These are phyloP conservation scores for Didymodactylos carnosus DNA, from an alignment of 2,888 invertebrate genomes.

Conservation along the genomic window DNA sequence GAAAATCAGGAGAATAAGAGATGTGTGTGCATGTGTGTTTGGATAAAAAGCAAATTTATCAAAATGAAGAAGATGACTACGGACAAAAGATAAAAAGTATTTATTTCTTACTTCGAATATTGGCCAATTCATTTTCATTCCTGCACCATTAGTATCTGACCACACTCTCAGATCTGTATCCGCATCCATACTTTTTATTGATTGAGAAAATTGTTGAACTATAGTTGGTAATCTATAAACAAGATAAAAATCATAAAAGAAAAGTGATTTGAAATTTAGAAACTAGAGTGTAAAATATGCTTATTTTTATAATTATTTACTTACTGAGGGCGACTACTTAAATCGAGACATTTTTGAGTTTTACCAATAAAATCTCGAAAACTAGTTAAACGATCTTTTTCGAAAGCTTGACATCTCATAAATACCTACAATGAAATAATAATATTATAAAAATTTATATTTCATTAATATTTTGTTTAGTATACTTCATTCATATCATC, in stretches of 20 bases:
- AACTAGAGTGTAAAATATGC: not conserved
- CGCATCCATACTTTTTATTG: conserved; percentile 55
- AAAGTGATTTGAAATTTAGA: too few species aligned
- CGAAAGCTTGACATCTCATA: not conserved
- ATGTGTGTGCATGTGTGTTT: too few species aligned
- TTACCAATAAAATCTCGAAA: not conserved
- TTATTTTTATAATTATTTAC: not conserved
- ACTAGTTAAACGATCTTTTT: not conserved
- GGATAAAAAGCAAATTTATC: too few species aligned
- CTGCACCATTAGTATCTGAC: conserved; percentile 91
- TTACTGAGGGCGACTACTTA: not conserved
- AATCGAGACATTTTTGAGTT: not conserved
- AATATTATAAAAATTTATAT: not conserved
- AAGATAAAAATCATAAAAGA: too few species aligned
- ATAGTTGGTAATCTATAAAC: not conserved
- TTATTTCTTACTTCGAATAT: conserved; percentile 57
- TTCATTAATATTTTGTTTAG: not conserved
- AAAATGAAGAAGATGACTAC: too few species aligned
- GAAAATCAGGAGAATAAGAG: too few species aligned
- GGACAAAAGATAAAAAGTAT: too few species aligned
- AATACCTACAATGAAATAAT: not conserved
- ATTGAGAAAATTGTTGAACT: not conserved
- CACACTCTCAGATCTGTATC: conserved; percentile 94
- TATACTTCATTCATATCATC: conserved; percentile 12
- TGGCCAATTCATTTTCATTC: conserved; percentile 99